These are phyloP conservation scores for Itoplectis maculator DNA, from an alignment of 2,888 invertebrate genomes.

Conservation along the genomic window DNA sequence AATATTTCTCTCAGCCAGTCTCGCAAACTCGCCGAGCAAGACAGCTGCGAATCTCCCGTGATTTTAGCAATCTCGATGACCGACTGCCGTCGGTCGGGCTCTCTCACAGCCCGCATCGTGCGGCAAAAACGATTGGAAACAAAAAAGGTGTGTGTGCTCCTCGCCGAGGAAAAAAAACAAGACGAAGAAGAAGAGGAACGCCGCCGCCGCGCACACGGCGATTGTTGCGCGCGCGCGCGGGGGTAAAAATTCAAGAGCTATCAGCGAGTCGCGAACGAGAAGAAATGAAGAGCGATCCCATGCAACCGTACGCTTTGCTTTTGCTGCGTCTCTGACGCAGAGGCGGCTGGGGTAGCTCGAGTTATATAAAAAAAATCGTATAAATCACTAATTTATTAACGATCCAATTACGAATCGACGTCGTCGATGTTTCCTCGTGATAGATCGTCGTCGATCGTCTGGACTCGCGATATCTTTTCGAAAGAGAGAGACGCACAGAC, in stretches of 20 bases:
- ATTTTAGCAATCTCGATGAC: not conserved
- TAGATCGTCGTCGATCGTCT: conserved; percentile 69
- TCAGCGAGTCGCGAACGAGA: conserved; percentile 2
- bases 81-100: not conserved
- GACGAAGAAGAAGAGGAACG: conserved; percentile 1
- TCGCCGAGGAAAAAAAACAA: not conserved
- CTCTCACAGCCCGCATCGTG: not conserved
- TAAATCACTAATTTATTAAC: conserved; percentile 72
- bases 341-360: conserved; percentile 32
- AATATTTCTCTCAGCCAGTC: not conserved
- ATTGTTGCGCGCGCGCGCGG: not conserved
- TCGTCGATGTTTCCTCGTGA: conserved; percentile 68
- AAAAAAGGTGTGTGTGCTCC: conserved; percentile 32
- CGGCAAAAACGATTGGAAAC: not conserved
- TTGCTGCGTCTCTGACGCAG: conserved; percentile 7
- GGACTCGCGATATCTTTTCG: conserved; percentile 48
- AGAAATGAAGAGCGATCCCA: conserved; percentile 21
- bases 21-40: not conserved
- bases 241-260: conserved; percentile 16
- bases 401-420: conserved; percentile 71
- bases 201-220: too few relatives aligned
- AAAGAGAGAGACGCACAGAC: not conserved
- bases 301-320: not conserved
- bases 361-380: conserved; percentile 53
- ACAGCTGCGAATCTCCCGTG: not conserved